Base-by-base conservation (phyloP, 2,888 invertebrate species). In the Zygogramma bicolorata region DNA sequence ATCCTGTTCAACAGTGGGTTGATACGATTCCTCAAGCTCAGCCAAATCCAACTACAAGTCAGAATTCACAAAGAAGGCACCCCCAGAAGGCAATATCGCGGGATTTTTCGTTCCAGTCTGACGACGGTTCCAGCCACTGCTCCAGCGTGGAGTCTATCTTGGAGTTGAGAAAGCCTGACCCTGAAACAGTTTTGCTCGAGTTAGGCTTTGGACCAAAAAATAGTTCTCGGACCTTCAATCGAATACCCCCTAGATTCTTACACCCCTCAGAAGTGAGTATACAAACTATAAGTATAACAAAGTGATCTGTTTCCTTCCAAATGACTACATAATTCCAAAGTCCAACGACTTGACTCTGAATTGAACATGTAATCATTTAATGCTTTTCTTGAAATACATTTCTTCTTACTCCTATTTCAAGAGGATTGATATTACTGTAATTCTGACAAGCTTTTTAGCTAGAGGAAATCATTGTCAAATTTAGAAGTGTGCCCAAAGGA, bases 81-180 rank as follows among this genome's bases (percentile, higher is more conserved):
- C 80, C 65, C n/a, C 68, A 70, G 13, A 80, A 82, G 60, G 79
- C 81, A 58, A 78, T 86, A 63, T 84, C 83, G 13, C 82, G 86
- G 76, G 87, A 86, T 77, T 75, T 81, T 62, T 87, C 87, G 10
- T 79, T 86, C 46, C 87, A 88, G 78, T 88, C 87, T 6, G 88
- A 88, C 73, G 87, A 88, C 73, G 85, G 84, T 71, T 88, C 91
- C 67, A 92, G 92, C 80, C 90, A 90, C 73, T 94, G 94, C 82
- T 95, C 95, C 65, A 90, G 93, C 82, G 93, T 96, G 38, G 93
- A 96, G 84, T 95, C 94, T 84, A 90, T 97, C 62, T 87, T 97
- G 80, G 95, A 96, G 80, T 91, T 94, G 18, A 90, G 97, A 42
- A 93, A 92, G 83, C 94, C 95, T 22, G 96, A 97, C 88, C 97